These are phyloP conservation scores for Sepioteuthis lessoniana DNA, from an alignment of 2,888 invertebrate genomes.

Conservation along the genomic window DNA sequence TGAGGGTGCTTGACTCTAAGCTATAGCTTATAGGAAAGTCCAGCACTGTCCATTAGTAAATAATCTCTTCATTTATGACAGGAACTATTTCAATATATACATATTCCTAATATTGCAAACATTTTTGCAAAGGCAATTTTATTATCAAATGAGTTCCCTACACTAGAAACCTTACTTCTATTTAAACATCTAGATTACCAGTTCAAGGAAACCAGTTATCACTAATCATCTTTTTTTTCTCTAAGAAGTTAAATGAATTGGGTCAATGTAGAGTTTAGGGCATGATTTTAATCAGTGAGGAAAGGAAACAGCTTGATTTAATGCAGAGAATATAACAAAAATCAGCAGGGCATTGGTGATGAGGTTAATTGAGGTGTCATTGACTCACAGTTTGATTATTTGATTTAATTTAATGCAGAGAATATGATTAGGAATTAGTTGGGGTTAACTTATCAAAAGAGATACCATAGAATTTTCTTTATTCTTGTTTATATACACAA, in stretches of 20 bases:
- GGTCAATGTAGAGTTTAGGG: neutral
- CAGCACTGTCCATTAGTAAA: too few relatives aligned
- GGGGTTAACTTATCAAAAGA: neutral
- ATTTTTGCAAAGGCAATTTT: neutral
- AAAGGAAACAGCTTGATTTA: neutral
- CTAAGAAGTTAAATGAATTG: neutral
- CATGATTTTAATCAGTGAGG: neutral
- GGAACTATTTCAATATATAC: too few relatives aligned
- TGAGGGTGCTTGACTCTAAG: too few relatives aligned
- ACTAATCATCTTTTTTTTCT: neutral
- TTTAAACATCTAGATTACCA: neutral
- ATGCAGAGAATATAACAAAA: neutral
- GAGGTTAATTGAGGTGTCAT: neutral
- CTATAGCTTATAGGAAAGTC: too few relatives aligned
- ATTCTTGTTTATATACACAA: too few relatives aligned
- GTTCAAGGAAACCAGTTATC: neutral
- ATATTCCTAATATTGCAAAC: too few relatives aligned
- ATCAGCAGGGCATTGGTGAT: neutral
- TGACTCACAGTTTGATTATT: neutral
- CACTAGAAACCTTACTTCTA: neutral
- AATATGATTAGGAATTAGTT: neutral
- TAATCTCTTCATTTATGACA: too few relatives aligned
- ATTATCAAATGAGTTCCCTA: neutral
- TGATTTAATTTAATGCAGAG: neutral
- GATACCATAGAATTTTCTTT: too few relatives aligned